Conservation (phyloP, 2,113 vertebrate species). For the Ramphastos sulfuratus region DNA sequence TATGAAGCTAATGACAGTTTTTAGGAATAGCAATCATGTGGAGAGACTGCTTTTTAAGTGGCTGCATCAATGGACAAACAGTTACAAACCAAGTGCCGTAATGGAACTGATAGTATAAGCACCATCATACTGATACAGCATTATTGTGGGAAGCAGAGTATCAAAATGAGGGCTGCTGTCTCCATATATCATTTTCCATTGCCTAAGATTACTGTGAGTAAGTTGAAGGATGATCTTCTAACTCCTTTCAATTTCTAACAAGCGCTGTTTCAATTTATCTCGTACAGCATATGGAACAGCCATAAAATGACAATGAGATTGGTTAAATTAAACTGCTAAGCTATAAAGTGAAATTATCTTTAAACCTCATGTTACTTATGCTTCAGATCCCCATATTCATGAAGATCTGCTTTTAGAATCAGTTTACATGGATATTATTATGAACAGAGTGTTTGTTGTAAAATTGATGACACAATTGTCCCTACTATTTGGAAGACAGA, state of each 20-base stretch:
- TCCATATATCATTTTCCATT: neutral
- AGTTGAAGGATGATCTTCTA: neutral
- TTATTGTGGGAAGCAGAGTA: neutral
- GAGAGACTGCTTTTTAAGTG: neutral
- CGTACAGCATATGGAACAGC: neutral
- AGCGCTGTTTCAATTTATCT: slow-evolving; percentile 24
- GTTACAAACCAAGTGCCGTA: neutral
- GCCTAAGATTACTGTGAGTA: neutral
- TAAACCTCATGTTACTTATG: neutral
- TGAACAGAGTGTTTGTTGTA: neutral
- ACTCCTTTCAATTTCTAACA: slow-evolving; percentile 19
- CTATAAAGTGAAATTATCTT: slow-evolving; percentile 26
- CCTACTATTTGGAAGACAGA: neutral
- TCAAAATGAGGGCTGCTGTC: neutral
- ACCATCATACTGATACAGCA: neutral
- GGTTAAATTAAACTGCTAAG: slow-evolving; percentile 26
- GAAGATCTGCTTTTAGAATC: neutral
- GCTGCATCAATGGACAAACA: neutral
- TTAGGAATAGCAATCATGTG: neutral
- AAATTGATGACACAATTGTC: neutral
- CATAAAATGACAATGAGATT: slow-evolving; percentile 8
- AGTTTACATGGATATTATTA: neutral
- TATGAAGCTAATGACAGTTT: neutral
- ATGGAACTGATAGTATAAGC: neutral
- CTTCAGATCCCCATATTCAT: neutral